Evolutionary conservation across 2,113 vertebrate genomes (phyloP).

Genomic region (Raphicerus campestris): DNA sequence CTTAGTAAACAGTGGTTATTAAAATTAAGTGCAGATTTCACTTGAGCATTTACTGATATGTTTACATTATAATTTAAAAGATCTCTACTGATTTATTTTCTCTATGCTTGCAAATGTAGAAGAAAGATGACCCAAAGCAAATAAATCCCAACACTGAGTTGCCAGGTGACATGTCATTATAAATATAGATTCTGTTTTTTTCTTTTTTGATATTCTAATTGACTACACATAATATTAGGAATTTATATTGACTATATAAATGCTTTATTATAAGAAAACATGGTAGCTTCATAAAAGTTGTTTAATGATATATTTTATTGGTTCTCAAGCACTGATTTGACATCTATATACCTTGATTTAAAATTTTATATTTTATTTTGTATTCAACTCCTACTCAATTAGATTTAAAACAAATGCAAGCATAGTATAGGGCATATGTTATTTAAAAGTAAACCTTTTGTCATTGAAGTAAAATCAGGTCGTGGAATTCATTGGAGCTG

Average conservation of each 20-base stretch:
- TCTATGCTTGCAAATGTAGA: not conserved
- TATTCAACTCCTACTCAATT: slow-evolving; percentile 35
- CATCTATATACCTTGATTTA: slow-evolving; percentile 34
- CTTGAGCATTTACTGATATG: not conserved
- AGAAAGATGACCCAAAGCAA: not conserved
- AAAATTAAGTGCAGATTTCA: not conserved
- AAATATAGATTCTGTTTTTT: slow-evolving; percentile 7
- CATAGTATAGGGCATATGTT: slow-evolving; percentile 26
- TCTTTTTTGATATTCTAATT: too few species aligned
- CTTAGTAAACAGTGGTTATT: not conserved
- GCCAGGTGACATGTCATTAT: not conserved
- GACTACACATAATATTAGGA: not conserved
- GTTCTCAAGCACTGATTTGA: slow-evolving; percentile 54
- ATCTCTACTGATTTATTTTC: slow-evolving; percentile 1
- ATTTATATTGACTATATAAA: not conserved
- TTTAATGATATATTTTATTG: not conserved
- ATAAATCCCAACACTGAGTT: slow-evolving; percentile 23
- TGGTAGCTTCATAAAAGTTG: slow-evolving; percentile 13
- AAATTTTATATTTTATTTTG: slow-evolving; percentile 63
- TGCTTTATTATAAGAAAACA: not conserved
- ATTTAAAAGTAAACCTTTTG: slow-evolving; percentile 39
- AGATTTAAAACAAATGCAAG: slow-evolving; percentile 44
- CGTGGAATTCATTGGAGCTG: not conserved
- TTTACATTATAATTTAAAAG: not conserved
- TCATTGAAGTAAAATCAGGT: slow-evolving; percentile 40